Evolutionary conservation across 1,140 invertebrate genomes (phyloP), one percentile per base, ranked within the genome.

Genomic region (Trichogramma pretiosum): DNA sequence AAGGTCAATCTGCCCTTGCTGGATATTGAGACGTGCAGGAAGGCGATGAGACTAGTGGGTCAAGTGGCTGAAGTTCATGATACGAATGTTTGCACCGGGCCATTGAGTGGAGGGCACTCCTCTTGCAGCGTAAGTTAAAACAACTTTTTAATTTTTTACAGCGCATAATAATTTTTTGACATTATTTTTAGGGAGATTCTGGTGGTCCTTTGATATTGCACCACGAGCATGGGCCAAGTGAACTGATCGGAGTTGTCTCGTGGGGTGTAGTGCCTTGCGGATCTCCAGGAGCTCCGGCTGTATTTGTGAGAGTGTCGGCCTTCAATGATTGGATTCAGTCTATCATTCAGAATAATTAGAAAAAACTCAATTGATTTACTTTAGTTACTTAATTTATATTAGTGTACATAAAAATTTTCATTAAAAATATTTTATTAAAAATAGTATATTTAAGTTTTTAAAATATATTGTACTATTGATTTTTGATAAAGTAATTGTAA

Each of bases 61-160:
- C 56, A 54, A 52, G 37, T 45, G 3, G 56, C 61, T 0, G 51
- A 64, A 14, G 38, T 74, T 13, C 54, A 48, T 7, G 13, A 46
- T 4, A 60, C 63, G 19, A 75, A 82, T 46, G 59, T 82, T 11
- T 83, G 79, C 62, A 77, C 78, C 7, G 74, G 73, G n/a, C 77
- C 79, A 2, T 52, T 75, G 11, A 59, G 64, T 19, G 73, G 76
- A 7, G 74, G 75, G 30, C 62, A 39, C 7, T 76, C 77, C 5
- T 78, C 79, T 2, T 84, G 81, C 63, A 75, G 62, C 38, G 80
- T 80, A 42, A 80, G 82, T 60, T 78, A n/a, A n/a, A n/a, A n/a
- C n/a, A n/a, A n/a, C n/a, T n/a, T n/a, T n/a, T n/a, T n/a, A n/a
- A n/a, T 22, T 69, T 75, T 17, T 41, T 38, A 21, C 3, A n/a